Conservation (phyloP, 2,888 invertebrate genomes). For the Dugesia japonica region DNA sequence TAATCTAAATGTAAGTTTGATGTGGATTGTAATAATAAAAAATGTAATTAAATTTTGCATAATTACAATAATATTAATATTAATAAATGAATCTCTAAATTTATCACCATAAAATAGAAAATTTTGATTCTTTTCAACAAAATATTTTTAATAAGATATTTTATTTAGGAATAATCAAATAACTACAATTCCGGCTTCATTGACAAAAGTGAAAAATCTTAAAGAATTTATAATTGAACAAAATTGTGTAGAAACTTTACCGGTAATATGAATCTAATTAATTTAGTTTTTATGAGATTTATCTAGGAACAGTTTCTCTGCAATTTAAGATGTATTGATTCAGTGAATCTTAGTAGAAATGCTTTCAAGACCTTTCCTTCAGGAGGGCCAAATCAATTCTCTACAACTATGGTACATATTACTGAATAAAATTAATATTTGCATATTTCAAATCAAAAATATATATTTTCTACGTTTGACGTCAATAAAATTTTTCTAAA, state of each 20-base stretch:
- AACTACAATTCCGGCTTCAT: not conserved
- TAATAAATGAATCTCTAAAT: not conserved
- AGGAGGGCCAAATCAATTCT: not conserved
- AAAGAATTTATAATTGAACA: not conserved
- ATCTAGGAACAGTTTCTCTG: not conserved
- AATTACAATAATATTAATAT: not conserved
- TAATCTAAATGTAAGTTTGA: too few relatives aligned
- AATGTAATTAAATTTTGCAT: too few relatives aligned
- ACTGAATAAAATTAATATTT: too few relatives aligned
- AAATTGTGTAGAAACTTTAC: not conserved
- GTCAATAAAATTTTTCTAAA: too few relatives aligned
- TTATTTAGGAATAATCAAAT: constrained; percentile 12
- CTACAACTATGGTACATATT: not conserved
- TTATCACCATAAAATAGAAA: too few relatives aligned
- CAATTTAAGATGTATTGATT: not conserved
- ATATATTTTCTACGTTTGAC: too few relatives aligned
- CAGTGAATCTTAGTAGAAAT: not conserved
- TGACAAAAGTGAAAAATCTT: not conserved
- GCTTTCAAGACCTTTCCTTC: not conserved
- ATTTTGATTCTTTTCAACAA: too few relatives aligned
- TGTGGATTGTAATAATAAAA: not conserved
- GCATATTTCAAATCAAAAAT: too few relatives aligned
- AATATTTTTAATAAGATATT: too few relatives aligned
- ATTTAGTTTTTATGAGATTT: not conserved
- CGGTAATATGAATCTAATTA: not conserved